A percentile compares a stretch with the other conserved stretches of the same genome.
These are phyloP conservation scores for Phrynosoma platyrhinos DNA, from an alignment of 2,113 vertebrate species.

Conservation along the genomic window DNA sequence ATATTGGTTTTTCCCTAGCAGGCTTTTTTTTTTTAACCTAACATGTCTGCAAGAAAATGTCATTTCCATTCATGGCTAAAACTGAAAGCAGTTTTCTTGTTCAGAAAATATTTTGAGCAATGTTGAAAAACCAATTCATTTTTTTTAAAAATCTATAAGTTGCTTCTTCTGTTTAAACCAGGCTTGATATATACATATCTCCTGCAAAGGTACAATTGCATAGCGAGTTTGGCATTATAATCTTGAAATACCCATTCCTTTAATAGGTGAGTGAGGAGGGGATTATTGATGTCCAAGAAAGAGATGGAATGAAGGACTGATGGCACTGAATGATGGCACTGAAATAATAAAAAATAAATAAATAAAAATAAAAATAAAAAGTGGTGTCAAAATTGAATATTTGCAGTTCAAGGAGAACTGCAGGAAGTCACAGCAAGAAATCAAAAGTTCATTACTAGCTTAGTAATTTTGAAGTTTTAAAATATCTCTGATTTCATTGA, in stretches of 20 bases:
- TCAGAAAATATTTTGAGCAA: constrained; percentile 32
- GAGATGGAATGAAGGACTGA: background rate
- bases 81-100: background rate
- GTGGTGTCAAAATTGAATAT: background rate
- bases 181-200: background rate
- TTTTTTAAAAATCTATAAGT: background rate
- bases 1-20: background rate
- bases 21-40: background rate
- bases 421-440: background rate
- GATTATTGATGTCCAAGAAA: background rate
- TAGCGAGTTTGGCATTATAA: background rate
- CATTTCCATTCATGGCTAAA: background rate
- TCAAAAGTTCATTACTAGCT: background rate
- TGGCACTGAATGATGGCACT: background rate
- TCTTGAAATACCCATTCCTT: background rate
- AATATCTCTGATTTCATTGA: background rate
- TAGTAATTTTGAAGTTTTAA: background rate
- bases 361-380: background rate
- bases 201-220: too few species aligned
- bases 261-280: background rate
- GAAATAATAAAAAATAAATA: background rate
- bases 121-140: background rate
- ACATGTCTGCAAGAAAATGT: background rate
- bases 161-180: background rate
- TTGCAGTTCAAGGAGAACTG: background rate